A percentile compares a stretch with the other conserved stretches of the same genome.
Conservation (phyloP, 2,888 invertebrate genomes). For the Harpagoxenus sublaevis region DNA sequence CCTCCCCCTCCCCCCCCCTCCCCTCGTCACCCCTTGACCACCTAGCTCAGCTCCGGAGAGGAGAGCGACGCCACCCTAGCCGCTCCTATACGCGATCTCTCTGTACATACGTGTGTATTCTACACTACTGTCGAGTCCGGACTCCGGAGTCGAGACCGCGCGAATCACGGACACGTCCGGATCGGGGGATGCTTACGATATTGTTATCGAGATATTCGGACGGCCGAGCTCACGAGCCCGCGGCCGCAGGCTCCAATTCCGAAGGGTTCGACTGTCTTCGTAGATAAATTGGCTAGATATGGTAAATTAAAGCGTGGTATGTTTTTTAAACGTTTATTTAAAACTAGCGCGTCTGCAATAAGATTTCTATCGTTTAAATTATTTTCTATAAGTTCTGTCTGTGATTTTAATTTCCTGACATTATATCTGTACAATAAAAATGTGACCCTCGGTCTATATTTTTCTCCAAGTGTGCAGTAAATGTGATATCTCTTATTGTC, state of each 20-base stretch:
- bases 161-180: constrained; percentile 63
- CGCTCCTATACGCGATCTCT: constrained; percentile 54
- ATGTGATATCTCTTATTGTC: neutral
- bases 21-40: constrained; percentile 52
- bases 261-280: neutral
- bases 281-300: neutral
- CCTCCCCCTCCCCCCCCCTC: constrained; percentile 44
- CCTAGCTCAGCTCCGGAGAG: constrained; percentile 36
- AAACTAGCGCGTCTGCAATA: no score
- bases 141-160: constrained; percentile 57
- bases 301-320: neutral
- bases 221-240: neutral
- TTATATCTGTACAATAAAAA: neutral
- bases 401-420: neutral
- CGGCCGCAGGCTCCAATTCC: no score
- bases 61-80: constrained; percentile 53
- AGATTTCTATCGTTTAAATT: neutral
- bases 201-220: constrained; percentile 10
- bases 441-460: neutral
- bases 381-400: no score
- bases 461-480: neutral
- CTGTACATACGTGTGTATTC: neutral
- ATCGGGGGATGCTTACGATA: constrained; percentile 19
- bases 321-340: neutral
- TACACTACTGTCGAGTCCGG: constrained; percentile 61